Evolutionary conservation across 1,140 invertebrate genomes (phyloP), one percentile per base, ranked within the genome.

Genomic region (Anagrus nilaparvatae): DNA sequence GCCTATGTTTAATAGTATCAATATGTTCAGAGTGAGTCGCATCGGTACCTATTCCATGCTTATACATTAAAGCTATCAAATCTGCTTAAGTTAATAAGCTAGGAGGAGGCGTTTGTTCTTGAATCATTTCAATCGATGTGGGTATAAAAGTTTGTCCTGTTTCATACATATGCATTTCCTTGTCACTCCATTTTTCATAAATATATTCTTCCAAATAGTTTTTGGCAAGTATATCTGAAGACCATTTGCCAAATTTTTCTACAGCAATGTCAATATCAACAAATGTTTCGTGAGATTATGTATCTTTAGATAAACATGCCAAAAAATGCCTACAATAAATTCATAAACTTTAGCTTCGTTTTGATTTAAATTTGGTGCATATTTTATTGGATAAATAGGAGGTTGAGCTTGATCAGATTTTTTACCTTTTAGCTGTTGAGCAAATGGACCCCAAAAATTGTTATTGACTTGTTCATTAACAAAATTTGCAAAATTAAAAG

Each of bases 11-110:
- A 34, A 99, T 97, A 1, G 84, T 99, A 58, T 99, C 94, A 49
- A 99, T 99, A 58, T 99, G 97, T 43, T 99, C 97, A 5, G 97
- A 96, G 69, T 99, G 96, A 0, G 97, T 99, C 1, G 97, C 97
- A 72, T 99, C 97, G 2, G 97, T 99, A 68, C 93, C 94, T 51
- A 99, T 99, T 7, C 96, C 96, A 71, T 98, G 90, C 72, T 98
- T 99, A 60, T 99, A 96, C 97, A 99, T 99, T 0, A 99, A 69
- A 6, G 89, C 79, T 59, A 99, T 99, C 4, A 99, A 73, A 71
- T 99, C 96, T 9, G 96, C 92, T 78, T 99, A 95, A 1, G 92
- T 97, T 23, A 98, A 64, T 7, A 97, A 70, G 41, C 81, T 79
- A 0, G 94, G 94, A 0, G 94, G 75, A 4, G 77, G 77, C 0